These are phyloP conservation scores for Coranthus polyacanthus DNA, from an alignment of 2,797 vertebrate species.

Conservation along the genomic window DNA sequence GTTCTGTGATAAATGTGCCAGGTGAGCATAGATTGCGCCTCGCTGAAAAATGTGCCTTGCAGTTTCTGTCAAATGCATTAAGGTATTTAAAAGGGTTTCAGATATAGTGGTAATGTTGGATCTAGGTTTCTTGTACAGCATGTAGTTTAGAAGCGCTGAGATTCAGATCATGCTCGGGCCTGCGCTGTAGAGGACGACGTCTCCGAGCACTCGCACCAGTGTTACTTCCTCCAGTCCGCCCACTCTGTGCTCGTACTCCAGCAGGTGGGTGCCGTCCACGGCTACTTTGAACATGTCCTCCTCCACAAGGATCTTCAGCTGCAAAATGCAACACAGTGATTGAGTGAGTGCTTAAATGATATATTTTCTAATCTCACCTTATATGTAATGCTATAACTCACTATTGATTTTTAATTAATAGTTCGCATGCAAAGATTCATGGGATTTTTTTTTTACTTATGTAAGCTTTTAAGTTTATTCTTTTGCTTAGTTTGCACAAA, in stretches of 20 bases:
- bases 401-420: no score
- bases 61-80: slow-evolving; percentile 38
- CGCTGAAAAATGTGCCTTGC: slow-evolving; percentile 39
- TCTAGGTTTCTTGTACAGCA: slow-evolving; percentile 4
- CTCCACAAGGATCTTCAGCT: slow-evolving; percentile 94
- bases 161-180: slow-evolving; percentile 85
- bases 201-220: slow-evolving; percentile 85
- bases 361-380: neutral
- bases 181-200: slow-evolving; percentile 86
- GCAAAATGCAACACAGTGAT: slow-evolving; percentile 15
- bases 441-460: no score
- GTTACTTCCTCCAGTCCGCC: slow-evolving; percentile 87
- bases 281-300: slow-evolving; percentile 91
- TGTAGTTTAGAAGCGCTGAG: neutral
- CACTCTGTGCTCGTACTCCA: slow-evolving; percentile 91
- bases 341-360: neutral
- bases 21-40: slow-evolving; percentile 33
- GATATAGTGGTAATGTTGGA: slow-evolving; percentile 39
- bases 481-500: no score
- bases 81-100: slow-evolving; percentile 32
- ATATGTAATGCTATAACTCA: neutral
- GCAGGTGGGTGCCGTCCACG: slow-evolving; percentile 88
- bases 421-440: no score
- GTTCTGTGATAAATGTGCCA: slow-evolving; percentile 45
- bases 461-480: no score